These are phyloP conservation scores for Cartodere bifasciata DNA, from an alignment of 2,888 invertebrate species.

Conservation along the genomic window DNA sequence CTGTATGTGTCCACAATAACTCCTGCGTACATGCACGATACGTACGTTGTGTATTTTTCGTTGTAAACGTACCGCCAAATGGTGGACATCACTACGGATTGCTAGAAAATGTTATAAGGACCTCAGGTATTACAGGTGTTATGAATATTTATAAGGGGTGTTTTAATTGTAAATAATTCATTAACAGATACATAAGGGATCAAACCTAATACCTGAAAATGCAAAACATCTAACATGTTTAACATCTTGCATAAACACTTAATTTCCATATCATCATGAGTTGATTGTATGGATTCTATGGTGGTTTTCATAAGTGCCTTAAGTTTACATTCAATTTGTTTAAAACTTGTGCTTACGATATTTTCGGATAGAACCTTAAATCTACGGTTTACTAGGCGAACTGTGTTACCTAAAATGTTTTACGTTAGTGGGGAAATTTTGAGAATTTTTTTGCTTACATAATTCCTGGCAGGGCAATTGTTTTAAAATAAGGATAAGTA, in stretches of 20 bases:
- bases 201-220: conserved; percentile 25
- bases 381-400: conserved; percentile 25
- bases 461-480: conserved; percentile 25
- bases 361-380: conserved; percentile 25
- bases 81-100: conserved; percentile 23
- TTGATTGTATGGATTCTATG: conserved; percentile 20
- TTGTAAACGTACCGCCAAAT: conserved; percentile 29
- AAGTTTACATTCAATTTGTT: conserved; percentile 20
- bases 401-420: conserved; percentile 20
- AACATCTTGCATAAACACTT: conserved; percentile 25
- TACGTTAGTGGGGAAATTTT: background rate
- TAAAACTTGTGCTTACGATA: conserved; percentile 23
- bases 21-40: conserved; percentile 27
- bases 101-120: conserved; percentile 23
- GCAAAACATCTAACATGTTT: conserved; percentile 24
- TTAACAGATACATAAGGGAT: too few species aligned
- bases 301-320: conserved; percentile 18
- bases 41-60: conserved; percentile 20
- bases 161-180: too few species aligned
- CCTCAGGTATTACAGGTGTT: too few species aligned
- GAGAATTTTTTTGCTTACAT: conserved; percentile 17
- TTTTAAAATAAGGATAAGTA: conserved; percentile 24
- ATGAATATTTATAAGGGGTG: too few species aligned
- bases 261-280: conserved; percentile 27
- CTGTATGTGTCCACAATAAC: conserved; percentile 24